Conservation (phyloP, 1,140 invertebrate species). For the Drosophila ercepeae region DNA sequence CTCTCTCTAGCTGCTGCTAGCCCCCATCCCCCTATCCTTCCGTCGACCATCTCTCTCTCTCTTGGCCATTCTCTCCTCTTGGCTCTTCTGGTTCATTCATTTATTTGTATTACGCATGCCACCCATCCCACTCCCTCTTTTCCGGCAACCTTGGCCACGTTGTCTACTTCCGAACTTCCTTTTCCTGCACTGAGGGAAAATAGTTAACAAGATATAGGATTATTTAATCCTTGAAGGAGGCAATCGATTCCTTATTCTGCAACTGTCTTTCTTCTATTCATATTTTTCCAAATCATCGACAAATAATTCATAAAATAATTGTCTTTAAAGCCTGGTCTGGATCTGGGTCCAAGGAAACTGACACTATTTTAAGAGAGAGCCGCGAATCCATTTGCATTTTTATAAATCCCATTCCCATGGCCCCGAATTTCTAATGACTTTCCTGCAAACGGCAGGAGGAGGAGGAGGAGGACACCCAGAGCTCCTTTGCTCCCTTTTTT, state of each 20-base stretch:
- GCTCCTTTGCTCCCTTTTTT: slow-evolving; percentile 13
- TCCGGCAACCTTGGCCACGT: slow-evolving; percentile 36
- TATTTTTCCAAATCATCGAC: slow-evolving; percentile 72
- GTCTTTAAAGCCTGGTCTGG: not conserved
- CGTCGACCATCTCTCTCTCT: not conserved
- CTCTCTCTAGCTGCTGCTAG: slow-evolving; percentile 19
- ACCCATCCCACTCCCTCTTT: not conserved
- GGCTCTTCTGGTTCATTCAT: slow-evolving; percentile 71
- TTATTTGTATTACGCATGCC: slow-evolving; percentile 70
- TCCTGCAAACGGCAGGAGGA: not conserved
- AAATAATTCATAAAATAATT: slow-evolving; percentile 70
- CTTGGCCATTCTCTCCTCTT: slow-evolving; percentile 3
- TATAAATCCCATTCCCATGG: slow-evolving; percentile 34
- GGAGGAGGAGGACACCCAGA: slow-evolving; percentile 15
- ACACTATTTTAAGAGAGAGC: slow-evolving; percentile 23
- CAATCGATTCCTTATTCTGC: too few relatives aligned
- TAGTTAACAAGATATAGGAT: not conserved
- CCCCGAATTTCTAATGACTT: slow-evolving; percentile 39
- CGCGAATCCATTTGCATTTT: slow-evolving; percentile 52
- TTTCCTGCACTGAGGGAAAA: slow-evolving; percentile 2
- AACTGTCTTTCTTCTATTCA: slow-evolving; percentile 59
- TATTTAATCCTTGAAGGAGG: not conserved
- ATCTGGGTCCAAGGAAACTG: slow-evolving; percentile 4
- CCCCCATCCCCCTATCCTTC: not conserved
- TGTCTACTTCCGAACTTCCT: slow-evolving; percentile 19